phyloP scores from a whole-genome alignment of 2,797 vertebrate species.

The Peromyscus eremicus region DNA sequence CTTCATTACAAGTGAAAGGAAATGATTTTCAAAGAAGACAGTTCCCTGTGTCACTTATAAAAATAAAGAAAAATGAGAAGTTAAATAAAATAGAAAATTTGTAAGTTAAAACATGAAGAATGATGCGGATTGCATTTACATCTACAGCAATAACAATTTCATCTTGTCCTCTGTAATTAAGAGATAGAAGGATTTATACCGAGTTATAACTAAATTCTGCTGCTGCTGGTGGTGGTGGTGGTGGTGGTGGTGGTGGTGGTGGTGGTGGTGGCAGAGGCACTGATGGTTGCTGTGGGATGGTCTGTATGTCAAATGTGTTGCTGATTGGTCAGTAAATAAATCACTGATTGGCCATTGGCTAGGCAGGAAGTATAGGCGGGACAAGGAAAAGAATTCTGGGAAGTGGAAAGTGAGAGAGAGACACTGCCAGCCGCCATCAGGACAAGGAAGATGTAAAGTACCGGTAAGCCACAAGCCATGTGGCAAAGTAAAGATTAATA shows the following conservation, averaged over 20 bases:
- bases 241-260: background rate
- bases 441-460: too few species aligned
- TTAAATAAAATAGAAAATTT: constrained; percentile 22
- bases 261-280: too few species aligned
- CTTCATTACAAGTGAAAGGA: background rate
- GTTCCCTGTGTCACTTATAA: background rate
- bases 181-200: background rate
- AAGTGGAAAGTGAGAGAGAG: too few species aligned
- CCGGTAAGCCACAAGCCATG: too few species aligned
- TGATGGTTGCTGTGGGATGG: too few species aligned
- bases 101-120: background rate
- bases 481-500: too few species aligned
- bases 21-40: background rate
- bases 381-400: too few species aligned
- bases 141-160: background rate
- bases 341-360: too few species aligned
- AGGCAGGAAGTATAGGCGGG: too few species aligned
- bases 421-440: too few species aligned
- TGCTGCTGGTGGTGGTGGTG: background rate
- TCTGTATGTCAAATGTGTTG: too few species aligned
- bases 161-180: background rate
- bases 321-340: too few species aligned
- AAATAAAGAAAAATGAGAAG: background rate
- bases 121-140: background rate
- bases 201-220: background rate